Base-by-base conservation (phyloP, 1,140 invertebrate genomes). In the Planococcus citri region DNA sequence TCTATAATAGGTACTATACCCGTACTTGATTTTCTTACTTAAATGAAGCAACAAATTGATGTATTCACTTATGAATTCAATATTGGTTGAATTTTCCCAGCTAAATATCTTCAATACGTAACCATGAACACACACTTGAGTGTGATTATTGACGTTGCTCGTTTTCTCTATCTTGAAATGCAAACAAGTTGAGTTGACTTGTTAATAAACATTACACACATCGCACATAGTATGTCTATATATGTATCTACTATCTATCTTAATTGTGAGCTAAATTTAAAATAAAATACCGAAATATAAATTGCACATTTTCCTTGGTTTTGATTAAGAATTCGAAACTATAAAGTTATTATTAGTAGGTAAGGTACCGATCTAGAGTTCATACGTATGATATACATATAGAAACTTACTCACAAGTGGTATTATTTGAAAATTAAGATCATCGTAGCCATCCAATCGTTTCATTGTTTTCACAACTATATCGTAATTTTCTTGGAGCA, bases 341-440 rank as follows among this genome's bases (percentile, higher is more conserved):
- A n/a, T n/a, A n/a, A n/a, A n/a, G n/a, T n/a, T n/a, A n/a, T n/a
- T n/a, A n/a, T n/a, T n/a, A n/a, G n/a, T n/a, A n/a, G n/a, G n/a
- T n/a, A n/a, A n/a, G n/a, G n/a, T n/a, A n/a, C 12, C 29, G 29
- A 12, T 33, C 29, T 33, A 6, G 12, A 33, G 29, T 6, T 6
- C 12, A 33, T 6, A 6, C 12, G 29, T 33, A 33, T 12, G 12
- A 33, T 33, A 33, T 33, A 33, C 3, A 33, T 33, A 6, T 33
- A 3, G 3, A 51, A 3, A 51, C 12, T 64, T 20, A 64, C 60
- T 64, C 24, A 64, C 60, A 4, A 21, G 22, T 14, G 60, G 22
- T 64, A 21, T 24, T 6, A 64, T 25, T 2, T 25, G 60, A 64
- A 64, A 64, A 64, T 64, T 64, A 12, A 64, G 20, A 64, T 64